Base-by-base conservation (phyloP, 2,797 vertebrate species). In the Leptoclinus maculatus region DNA sequence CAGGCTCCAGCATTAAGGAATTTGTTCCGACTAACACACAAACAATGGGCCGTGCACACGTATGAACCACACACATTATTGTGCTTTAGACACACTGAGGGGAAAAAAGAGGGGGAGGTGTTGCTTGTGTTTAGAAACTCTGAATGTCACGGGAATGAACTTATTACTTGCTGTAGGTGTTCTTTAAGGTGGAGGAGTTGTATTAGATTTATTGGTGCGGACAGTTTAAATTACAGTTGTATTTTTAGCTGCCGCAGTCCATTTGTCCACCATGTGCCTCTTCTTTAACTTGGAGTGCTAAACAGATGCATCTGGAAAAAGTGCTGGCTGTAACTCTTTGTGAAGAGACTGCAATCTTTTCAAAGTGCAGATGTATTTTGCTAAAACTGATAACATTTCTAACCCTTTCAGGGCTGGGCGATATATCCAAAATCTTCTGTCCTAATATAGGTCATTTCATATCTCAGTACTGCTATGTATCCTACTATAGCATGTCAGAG, bases 91-190 rank as follows among this genome's bases (percentile, higher is more conserved):
- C 39, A 51, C 54, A 12, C 39, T 17, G 60, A 25, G 64, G 49
- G 49, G 11, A 59, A 11, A 29, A 4, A 21, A 21, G 17, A 0
- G 5, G 21, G 39, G 19, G 53, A 25, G 38, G 32, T 23, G 38
- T 36, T 68, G 36, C 16, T 14, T 66, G 69, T 59, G 51, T 66
- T 74, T 76, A 66, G 71, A 73, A 58, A 45, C 10, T 38, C 27
- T 34, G 17, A 34, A 54, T 29, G 71, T n/a, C 74, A 25, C 1
- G 4, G 54, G 74, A 79, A 53, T 65, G 0, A 54, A 62, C 66
- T 75, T 67, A 72, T 87, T 83, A 66, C 59, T 67, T 17, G 43
- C 71, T 71, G 63, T 62, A 66, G 49, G 54, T 81, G 67, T 76
- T 83, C 17, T 82, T 74, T 53, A 66, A 82, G 76, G 72, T 47